phyloP scores from a whole-genome alignment of 2,113 vertebrate species.

The Rafetus swinhoei region DNA sequence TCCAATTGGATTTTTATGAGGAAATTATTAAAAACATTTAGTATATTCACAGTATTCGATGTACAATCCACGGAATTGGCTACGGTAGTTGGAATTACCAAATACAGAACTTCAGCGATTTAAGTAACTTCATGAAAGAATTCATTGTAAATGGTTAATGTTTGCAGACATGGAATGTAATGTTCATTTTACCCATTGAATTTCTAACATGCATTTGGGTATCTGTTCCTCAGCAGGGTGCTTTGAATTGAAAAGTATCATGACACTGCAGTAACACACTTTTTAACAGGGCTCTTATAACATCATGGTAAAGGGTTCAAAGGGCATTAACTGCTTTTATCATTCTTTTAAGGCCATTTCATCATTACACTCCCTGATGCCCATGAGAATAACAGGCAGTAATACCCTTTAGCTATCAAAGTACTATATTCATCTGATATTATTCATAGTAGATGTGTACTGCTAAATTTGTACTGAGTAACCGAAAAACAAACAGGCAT shows the following conservation, averaged over 20 bases:
- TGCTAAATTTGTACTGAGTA: neutral
- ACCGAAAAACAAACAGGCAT: neutral
- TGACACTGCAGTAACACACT: neutral
- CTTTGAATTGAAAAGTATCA: neutral
- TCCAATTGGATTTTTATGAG: neutral
- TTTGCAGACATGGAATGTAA: neutral
- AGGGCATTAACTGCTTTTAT: neutral
- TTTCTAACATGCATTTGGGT: neutral
- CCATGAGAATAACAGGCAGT: neutral
- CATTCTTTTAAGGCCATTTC: neutral
- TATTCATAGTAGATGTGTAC: neutral
- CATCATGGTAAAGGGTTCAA: neutral
- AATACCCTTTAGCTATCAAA: neutral
- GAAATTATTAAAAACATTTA: neutral
- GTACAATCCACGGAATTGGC: neutral
- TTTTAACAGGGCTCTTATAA: neutral
- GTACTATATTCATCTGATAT: neutral
- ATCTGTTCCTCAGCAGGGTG: neutral
- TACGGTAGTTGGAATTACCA: accelerated
- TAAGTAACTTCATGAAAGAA: neutral
- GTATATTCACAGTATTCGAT: neutral
- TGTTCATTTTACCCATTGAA: neutral
- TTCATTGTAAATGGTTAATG: neutral
- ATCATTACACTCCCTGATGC: neutral
- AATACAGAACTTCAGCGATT: neutral